Conservation (phyloP, 2,888 invertebrate genomes). For the Leptopterna dolabrata region DNA sequence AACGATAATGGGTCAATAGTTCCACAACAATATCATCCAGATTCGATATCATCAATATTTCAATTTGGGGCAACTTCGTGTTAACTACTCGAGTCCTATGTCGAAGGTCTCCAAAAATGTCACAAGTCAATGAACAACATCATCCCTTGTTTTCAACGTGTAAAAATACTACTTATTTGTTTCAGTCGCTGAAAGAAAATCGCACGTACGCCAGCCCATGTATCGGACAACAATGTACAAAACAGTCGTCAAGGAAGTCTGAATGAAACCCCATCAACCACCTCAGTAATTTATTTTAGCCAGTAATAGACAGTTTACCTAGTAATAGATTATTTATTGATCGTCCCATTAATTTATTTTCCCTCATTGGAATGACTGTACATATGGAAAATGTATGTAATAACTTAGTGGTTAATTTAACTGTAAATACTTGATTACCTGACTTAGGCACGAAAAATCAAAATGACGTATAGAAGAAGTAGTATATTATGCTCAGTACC, state of each 20-base stretch:
- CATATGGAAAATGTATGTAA: not conserved
- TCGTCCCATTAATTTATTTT: not conserved
- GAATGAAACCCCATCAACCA: not conserved
- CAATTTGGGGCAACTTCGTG: too few species aligned
- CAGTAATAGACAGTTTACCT: not conserved
- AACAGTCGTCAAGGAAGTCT: constrained; percentile 34
- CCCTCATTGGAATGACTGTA: not conserved
- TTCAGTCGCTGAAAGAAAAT: constrained; percentile 53
- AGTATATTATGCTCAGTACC: not conserved
- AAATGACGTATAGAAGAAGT: not conserved
- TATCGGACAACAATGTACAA: constrained; percentile 45
- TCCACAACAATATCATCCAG: too few species aligned
- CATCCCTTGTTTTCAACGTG: not conserved
- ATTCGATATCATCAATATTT: too few species aligned
- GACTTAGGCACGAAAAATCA: not conserved
- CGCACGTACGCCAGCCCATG: not conserved
- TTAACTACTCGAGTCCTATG: too few species aligned
- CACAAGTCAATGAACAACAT: not conserved
- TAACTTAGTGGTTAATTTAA: not conserved
- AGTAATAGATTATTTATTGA: not conserved
- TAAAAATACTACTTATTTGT: too few species aligned
- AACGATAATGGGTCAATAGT: too few species aligned
- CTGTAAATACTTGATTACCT: not conserved
- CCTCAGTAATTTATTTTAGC: not conserved
- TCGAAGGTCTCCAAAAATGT: too few species aligned